These are phyloP conservation scores for Drosophila putrida DNA, from an alignment of 2,888 invertebrate species.

Conservation along the genomic window DNA sequence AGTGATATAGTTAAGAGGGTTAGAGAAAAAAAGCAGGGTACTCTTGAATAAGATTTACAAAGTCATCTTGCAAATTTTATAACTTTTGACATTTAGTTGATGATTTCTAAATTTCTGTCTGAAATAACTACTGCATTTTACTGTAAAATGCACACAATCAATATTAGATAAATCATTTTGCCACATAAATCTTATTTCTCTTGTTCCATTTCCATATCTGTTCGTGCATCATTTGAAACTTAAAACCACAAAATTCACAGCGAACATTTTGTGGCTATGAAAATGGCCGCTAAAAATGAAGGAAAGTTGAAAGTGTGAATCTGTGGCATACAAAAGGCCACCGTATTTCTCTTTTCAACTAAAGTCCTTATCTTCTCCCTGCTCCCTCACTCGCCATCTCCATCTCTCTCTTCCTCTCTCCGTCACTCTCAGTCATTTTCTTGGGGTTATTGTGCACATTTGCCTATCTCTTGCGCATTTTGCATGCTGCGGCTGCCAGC, in stretches of 20 bases:
- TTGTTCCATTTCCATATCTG: conserved; percentile 16
- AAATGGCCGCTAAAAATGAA: conserved; percentile 17
- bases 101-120: neutral
- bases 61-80: conserved; percentile 1
- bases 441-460: conserved; percentile 42
- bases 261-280: conserved; percentile 21
- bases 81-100: neutral
- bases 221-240: conserved; percentile 16
- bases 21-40: neutral
- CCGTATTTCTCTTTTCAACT: conserved; percentile 29
- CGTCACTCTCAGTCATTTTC: neutral
- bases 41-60: neutral
- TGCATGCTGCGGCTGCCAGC: conserved; percentile 48
- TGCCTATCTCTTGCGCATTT: conserved; percentile 53
- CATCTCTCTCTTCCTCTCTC: neutral
- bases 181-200: conserved; percentile 18
- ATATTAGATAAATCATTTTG: conserved; percentile 34
- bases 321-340: conserved; percentile 20
- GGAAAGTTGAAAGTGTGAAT: neutral
- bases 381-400: neutral
- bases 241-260: conserved; percentile 22
- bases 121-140: conserved; percentile 18
- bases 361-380: conserved; percentile 13
- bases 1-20: too few relatives aligned
- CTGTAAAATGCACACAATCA: conserved; percentile 5